These are phyloP conservation scores for Ceyx melanurus DNA, from an alignment of 2,113 vertebrate genomes.

Conservation along the genomic window DNA sequence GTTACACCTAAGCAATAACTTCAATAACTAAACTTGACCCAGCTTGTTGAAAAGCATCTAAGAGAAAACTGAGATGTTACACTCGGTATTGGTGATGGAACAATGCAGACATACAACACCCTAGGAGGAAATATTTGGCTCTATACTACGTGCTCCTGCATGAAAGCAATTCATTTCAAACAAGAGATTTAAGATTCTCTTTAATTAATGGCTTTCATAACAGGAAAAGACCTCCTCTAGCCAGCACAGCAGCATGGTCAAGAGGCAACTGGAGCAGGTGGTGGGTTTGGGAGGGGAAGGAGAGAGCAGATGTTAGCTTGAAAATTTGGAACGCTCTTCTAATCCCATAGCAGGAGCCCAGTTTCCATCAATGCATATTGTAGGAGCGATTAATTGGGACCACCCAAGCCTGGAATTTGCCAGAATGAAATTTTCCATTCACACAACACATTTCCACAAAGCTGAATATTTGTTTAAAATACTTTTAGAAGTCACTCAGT, in stretches of 20 bases:
- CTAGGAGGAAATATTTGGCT: not conserved
- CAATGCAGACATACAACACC: not conserved
- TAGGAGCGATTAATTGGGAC: conserved; percentile 52
- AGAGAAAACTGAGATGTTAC: not conserved
- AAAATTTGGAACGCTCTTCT: not conserved
- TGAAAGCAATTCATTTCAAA: conserved; percentile 12
- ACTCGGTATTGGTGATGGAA: not conserved
- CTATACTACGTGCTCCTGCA: not conserved
- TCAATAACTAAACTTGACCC: not conserved
- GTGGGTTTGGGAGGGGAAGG: not conserved
- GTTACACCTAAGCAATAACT: not conserved
- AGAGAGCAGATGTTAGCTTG: conserved; percentile 55
- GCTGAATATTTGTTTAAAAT: not conserved
- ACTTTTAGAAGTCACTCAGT: not conserved
- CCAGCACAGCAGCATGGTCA: conserved; percentile 9
- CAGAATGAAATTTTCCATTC: conserved; percentile 22
- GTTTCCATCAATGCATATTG: conserved; percentile 67
- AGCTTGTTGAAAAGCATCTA: not conserved
- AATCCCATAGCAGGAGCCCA: not conserved
- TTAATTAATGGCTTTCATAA: conserved; percentile 55
- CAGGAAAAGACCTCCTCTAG: conserved; percentile 47
- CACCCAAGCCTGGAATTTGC: conserved; percentile 30
- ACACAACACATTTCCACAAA: not conserved
- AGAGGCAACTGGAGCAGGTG: conserved; percentile 66
- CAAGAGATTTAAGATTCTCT: not conserved